Percentiles rank a stretch among this genome's conserved stretches.
Evolutionary conservation across 2,888 invertebrate genomes (phyloP).

Genomic region (Lamproptera curius): DNA sequence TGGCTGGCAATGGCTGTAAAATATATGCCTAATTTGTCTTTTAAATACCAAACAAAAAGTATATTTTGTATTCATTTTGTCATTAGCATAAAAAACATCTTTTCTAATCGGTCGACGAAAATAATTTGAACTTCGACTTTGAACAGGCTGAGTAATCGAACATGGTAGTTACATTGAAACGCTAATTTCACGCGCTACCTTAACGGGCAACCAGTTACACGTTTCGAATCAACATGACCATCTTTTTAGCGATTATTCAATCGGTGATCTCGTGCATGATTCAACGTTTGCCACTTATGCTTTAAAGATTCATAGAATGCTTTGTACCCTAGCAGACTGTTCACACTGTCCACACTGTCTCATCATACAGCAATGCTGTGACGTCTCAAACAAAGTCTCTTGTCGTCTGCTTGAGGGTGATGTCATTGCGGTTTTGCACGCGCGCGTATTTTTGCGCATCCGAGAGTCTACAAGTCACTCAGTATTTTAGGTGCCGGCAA

Average conservation of each 20-base stretch:
- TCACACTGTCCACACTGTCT: constrained; percentile 35
- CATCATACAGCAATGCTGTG: constrained; percentile 51
- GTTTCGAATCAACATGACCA: constrained; percentile 9
- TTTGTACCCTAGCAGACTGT: constrained; percentile 24
- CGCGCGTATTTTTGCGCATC: constrained; percentile 26
- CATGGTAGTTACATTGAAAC: no score
- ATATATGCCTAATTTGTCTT: background rate
- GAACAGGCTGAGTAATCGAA: background rate
- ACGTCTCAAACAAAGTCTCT: constrained; percentile 42
- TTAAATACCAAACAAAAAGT: background rate
- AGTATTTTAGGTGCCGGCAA: constrained; percentile 9
- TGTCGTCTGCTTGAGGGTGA: constrained; percentile 40
- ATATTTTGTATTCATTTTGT: background rate
- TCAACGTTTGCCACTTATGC: constrained; percentile 28
- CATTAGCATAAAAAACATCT: background rate
- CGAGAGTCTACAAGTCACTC: constrained; percentile 15
- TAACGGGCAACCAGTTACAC: background rate
- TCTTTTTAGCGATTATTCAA: constrained; percentile 22
- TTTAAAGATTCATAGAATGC: no score
- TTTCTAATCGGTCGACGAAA: background rate
- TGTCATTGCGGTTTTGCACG: constrained; percentile 47
- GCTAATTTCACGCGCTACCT: background rate
- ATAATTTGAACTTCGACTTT: background rate
- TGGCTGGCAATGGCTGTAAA: no score
- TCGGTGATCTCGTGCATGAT: constrained; percentile 27